These are phyloP conservation scores for Acrocephalus kingi DNA, from an alignment of 2,113 vertebrate genomes.

Conservation along the genomic window DNA sequence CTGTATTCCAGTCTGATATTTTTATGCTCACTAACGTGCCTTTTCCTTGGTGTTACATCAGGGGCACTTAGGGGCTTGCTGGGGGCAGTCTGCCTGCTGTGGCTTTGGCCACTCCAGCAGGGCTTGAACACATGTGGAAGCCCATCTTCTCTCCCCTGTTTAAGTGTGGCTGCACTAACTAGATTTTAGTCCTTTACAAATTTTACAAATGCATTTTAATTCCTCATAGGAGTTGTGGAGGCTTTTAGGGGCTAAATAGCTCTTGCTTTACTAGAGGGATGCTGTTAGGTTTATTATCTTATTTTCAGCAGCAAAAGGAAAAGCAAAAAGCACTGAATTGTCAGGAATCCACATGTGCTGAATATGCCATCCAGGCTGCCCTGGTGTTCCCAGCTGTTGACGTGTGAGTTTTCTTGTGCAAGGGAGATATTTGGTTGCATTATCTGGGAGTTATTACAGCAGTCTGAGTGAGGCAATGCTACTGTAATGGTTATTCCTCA, in stretches of 20 bases:
- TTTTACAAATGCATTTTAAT: neutral
- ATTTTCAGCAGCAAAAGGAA: neutral
- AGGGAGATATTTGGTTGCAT: neutral
- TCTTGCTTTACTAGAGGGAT: neutral
- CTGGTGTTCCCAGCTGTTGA: neutral
- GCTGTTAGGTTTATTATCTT: neutral
- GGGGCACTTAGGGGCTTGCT: neutral
- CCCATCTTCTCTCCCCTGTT: neutral
- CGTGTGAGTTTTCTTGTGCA: neutral
- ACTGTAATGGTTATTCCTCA: neutral
- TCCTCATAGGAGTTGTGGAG: neutral
- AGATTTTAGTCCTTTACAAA: neutral
- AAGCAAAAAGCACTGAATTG: neutral
- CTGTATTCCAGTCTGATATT: neutral
- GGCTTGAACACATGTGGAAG: neutral
- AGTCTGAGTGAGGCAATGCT: neutral
- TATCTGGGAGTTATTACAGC: neutral
- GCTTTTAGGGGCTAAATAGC: neutral
- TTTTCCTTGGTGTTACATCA: neutral
- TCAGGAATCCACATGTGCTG: neutral
- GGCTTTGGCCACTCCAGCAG: neutral
- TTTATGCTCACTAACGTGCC: fast-evolving
- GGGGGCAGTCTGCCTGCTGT: neutral
- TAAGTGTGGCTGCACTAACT: neutral
- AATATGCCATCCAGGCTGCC: neutral